A percentile compares a stretch with the other conserved stretches of the same genome.
phyloP scores from a whole-genome alignment of 1,140 invertebrate species.

The Chionoecetes opilio region DNA sequence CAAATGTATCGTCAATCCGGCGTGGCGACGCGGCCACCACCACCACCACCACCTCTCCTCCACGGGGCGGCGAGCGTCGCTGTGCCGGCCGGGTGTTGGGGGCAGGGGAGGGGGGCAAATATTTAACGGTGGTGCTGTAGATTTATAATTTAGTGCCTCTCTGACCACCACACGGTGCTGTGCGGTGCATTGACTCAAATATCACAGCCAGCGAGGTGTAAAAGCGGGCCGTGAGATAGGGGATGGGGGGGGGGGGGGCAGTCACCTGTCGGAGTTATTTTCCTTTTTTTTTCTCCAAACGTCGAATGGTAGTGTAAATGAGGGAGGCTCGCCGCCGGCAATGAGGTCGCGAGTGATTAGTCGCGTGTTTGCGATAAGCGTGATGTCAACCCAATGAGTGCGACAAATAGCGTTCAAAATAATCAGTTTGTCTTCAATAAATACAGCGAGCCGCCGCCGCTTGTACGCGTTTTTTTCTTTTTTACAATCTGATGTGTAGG shows the following conservation, averaged over 20 bases:
- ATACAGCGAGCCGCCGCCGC: neutral
- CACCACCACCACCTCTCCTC: neutral
- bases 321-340: neutral
- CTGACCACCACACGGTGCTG: slow-evolving; percentile 4
- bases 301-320: neutral
- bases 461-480: neutral
- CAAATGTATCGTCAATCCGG: neutral
- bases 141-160: slow-evolving; percentile 54
- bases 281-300: neutral
- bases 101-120: neutral
- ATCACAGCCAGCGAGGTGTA: slow-evolving; percentile 16
- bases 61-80: slow-evolving; percentile 5
- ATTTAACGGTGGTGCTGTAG: slow-evolving; percentile 59
- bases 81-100: neutral
- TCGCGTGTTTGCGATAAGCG: neutral
- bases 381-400: neutral
- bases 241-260: neutral
- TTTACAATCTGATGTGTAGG: neutral
- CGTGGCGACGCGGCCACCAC: neutral
- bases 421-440: neutral
- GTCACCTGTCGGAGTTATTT: neutral
- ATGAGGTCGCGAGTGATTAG: slow-evolving; percentile 25
- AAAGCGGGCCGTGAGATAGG: neutral
- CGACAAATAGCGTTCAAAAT: neutral
- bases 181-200: slow-evolving; percentile 18